Conservation (phyloP, 2,797 vertebrate species). For the Coccyzus lansbergi region DNA sequence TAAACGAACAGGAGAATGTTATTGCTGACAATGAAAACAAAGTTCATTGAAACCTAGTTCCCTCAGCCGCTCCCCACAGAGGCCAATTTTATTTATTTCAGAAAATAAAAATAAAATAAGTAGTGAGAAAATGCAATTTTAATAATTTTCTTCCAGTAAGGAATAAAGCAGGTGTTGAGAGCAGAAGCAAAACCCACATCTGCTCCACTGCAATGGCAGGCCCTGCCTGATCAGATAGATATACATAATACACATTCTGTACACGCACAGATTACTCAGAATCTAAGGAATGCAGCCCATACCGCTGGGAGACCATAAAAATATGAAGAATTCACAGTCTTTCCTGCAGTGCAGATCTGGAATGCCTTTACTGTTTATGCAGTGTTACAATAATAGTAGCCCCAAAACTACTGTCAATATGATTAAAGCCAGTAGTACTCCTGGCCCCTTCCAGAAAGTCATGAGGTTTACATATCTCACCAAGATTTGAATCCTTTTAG, state of each 20-base stretch:
- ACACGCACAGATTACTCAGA: slow-evolving; percentile 39
- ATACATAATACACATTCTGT: slow-evolving; percentile 42
- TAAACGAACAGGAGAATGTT: not conserved
- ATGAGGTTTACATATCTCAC: fast-evolving
- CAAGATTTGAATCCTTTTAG: not conserved
- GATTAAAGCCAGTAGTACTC: not conserved
- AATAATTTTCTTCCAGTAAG: slow-evolving; percentile 26
- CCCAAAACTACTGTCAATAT: not conserved
- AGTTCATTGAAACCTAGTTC: too few species aligned
- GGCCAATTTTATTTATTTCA: not conserved
- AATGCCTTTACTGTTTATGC: slow-evolving; percentile 4
- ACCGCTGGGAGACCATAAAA: slow-evolving; percentile 56
- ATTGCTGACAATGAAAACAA: too few species aligned
- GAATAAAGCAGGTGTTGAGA: slow-evolving; percentile 52
- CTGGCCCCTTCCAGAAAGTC: not conserved
- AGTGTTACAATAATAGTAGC: slow-evolving; percentile 7
- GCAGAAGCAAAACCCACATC: slow-evolving; percentile 28
- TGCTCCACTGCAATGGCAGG: not conserved
- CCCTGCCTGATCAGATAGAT: not conserved
- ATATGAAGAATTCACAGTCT: slow-evolving; percentile 28
- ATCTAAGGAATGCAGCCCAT: slow-evolving; percentile 60
- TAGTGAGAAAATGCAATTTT: slow-evolving; percentile 5
- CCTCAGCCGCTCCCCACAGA: too few species aligned
- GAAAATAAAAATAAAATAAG: not conserved
- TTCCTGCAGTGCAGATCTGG: slow-evolving; percentile 31